Conservation (phyloP, 2,888 invertebrate species). For the Aphelenchoides bicaudatus region DNA sequence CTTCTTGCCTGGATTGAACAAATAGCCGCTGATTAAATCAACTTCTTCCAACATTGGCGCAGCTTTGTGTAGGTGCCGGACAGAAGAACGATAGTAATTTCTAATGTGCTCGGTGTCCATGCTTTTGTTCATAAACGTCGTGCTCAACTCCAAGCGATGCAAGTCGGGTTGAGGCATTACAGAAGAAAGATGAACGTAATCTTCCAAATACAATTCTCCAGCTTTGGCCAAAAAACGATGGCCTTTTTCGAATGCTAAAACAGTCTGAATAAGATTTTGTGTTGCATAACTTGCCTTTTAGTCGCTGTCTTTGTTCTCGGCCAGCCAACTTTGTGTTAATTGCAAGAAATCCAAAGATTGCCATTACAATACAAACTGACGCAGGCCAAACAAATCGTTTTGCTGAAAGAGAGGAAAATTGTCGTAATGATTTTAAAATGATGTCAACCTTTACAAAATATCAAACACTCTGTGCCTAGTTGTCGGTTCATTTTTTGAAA, state of each 20-base stretch:
- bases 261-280: too few species aligned
- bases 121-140: not conserved
- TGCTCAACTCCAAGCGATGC: not conserved
- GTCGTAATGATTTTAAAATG: too few species aligned
- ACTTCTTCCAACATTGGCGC: not conserved
- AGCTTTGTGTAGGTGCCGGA: not conserved
- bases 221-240: constrained; percentile 1
- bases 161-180: not conserved
- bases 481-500: too few species aligned
- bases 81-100: not conserved
- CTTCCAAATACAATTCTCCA: not conserved
- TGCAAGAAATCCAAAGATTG: too few species aligned
- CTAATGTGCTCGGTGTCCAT: not conserved
- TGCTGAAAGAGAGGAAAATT: too few species aligned
- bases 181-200: not conserved
- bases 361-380: too few species aligned
- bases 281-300: too few species aligned
- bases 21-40: constrained; percentile 4
- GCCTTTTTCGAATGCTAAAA: constrained; percentile 14
- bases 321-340: too few species aligned
- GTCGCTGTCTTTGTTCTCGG: too few species aligned
- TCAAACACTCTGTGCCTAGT: too few species aligned
- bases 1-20: not conserved
- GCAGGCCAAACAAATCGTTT: too few species aligned
- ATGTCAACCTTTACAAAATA: too few species aligned